Conservation (phyloP, 2,113 vertebrate species). For the Mirza zaza region DNA sequence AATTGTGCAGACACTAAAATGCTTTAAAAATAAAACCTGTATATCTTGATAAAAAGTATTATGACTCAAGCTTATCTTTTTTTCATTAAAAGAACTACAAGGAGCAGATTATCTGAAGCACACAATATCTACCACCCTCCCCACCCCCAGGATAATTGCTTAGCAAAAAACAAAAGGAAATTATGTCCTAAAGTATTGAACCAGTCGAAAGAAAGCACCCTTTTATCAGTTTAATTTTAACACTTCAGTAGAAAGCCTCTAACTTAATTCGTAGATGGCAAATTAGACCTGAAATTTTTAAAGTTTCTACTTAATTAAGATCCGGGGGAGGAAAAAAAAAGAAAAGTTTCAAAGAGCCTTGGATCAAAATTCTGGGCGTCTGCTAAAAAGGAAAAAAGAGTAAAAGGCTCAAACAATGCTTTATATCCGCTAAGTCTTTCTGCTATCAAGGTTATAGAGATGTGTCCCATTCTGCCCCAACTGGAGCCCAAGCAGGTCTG, state of each 20-base stretch:
- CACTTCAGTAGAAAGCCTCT: not conserved
- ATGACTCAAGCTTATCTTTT: conserved; percentile 45
- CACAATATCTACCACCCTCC: not conserved
- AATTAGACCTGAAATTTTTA: not conserved
- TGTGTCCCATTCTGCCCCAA: not conserved
- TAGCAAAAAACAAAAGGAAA: conserved; percentile 49
- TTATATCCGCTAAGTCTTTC: not conserved
- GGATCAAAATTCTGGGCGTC: conserved; percentile 18
- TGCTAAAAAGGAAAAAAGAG: not conserved
- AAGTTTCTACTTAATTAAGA: not conserved
- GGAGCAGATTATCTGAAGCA: conserved; percentile 45
- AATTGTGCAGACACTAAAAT: conserved; percentile 45
- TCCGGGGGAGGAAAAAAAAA: no score
- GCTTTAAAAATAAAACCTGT: conserved; percentile 55
- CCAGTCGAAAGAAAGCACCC: not conserved
- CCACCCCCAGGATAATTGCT: not conserved
- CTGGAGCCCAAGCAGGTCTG: not conserved
- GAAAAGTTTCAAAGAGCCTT: not conserved
- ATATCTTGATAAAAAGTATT: conserved; percentile 57
- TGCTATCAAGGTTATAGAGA: not conserved
- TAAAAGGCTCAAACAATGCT: not conserved
- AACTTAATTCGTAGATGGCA: not conserved
- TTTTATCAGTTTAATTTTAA: not conserved
- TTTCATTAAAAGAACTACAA: conserved; percentile 55
- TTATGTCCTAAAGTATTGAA: not conserved